Evolutionary conservation across 1,140 invertebrate species (phyloP).

Genomic region (Aphelinus certus): DNA sequence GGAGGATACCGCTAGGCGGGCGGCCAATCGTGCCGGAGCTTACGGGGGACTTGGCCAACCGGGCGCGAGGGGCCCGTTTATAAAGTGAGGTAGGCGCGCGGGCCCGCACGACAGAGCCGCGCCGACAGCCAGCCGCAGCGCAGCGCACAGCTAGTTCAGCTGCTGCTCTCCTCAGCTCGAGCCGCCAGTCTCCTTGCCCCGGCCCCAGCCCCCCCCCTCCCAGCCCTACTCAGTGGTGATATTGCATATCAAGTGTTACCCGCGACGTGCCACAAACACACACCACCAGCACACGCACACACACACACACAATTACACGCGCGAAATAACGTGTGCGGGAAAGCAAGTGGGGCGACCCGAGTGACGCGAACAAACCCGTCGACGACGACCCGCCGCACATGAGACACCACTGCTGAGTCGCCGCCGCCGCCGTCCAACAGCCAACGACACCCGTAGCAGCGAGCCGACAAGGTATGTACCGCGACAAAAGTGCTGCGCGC

Average conservation of each 20-base stretch:
- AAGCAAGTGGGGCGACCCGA: background rate
- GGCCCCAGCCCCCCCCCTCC: background rate
- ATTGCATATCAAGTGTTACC: too few species aligned
- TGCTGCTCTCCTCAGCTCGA: slow-evolving; percentile 34
- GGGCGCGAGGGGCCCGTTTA: slow-evolving; percentile 56
- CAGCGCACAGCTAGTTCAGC: slow-evolving; percentile 40
- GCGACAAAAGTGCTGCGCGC: too few species aligned
- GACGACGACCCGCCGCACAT: background rate
- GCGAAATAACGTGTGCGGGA: background rate
- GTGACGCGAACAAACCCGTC: slow-evolving; percentile 4
- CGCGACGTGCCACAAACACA: background rate
- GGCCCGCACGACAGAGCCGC: slow-evolving; percentile 63
- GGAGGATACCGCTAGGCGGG: slow-evolving; percentile 57
- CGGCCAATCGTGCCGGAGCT: slow-evolving; percentile 46
- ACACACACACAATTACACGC: too few species aligned
- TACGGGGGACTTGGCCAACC: slow-evolving; percentile 53
- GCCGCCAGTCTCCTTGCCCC: slow-evolving; percentile 42
- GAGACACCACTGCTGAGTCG: too few species aligned
- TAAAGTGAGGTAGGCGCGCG: slow-evolving; percentile 62
- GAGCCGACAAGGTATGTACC: too few species aligned
- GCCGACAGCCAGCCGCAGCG: slow-evolving; percentile 62
- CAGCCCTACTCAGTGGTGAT: background rate
- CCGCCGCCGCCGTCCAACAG: too few species aligned
- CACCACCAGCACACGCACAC: background rate
- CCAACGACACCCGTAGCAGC: too few species aligned